A percentile compares a stretch with the other conserved stretches of the same genome.
phyloP scores from a whole-genome alignment of 1,140 invertebrate species.

The Acyrthosiphon pisum region DNA sequence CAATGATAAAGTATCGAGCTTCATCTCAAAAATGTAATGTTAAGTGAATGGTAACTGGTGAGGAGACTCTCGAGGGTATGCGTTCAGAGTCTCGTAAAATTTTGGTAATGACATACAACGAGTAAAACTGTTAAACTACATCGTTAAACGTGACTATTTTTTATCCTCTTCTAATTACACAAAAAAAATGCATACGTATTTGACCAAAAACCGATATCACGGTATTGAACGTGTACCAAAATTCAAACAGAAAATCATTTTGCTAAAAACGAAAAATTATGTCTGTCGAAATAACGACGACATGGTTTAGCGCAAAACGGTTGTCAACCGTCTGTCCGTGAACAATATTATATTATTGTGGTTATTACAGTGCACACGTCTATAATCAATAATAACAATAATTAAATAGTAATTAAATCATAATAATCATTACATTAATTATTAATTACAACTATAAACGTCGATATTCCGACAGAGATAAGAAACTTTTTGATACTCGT shows the following conservation, averaged over 20 bases:
- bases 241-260: not conserved
- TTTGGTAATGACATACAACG: not conserved
- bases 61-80: not conserved
- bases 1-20: conserved; percentile 3
- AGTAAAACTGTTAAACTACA: not conserved
- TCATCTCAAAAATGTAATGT: conserved; percentile 6
- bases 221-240: not conserved
- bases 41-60: not conserved
- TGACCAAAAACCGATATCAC: not conserved
- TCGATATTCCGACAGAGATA: not conserved
- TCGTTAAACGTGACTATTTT: not conserved
- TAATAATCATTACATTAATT: no score
- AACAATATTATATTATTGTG: not conserved
- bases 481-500: not conserved
- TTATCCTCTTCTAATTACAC: not conserved
- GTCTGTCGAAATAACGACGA: no score
- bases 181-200: not conserved
- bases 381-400: not conserved
- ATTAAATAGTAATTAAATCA: not conserved
- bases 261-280: not conserved
- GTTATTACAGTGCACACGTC: not conserved
- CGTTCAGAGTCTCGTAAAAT: not conserved
- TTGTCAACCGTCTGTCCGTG: not conserved
- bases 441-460: not conserved
- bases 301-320: not conserved